phyloP scores from a whole-genome alignment of 2,797 vertebrate genomes.

The Alectoris magna region DNA sequence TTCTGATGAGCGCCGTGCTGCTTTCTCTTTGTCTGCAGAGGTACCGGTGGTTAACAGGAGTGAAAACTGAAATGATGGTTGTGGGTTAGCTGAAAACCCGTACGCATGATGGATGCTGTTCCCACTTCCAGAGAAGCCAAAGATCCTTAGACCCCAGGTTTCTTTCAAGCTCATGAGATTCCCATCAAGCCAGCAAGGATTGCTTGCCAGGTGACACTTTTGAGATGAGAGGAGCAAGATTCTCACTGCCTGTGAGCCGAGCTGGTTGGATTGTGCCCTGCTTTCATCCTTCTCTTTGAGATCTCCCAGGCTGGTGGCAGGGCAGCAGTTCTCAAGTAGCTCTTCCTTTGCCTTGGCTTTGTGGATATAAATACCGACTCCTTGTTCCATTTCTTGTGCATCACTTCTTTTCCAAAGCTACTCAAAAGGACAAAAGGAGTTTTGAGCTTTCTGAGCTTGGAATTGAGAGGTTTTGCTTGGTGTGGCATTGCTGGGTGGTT shows the following conservation, averaged over 20 bases:
- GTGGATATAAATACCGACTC: slow-evolving; percentile 28
- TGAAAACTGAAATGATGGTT: neutral
- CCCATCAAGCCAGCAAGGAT: neutral
- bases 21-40: neutral
- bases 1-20: neutral
- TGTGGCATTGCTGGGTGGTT: neutral
- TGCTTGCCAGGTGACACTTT: neutral
- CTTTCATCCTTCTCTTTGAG: slow-evolving; percentile 18
- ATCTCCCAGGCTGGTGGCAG: slow-evolving; percentile 1
- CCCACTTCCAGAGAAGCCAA: neutral
- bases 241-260: neutral
- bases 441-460: slow-evolving; percentile 7
- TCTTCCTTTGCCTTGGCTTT: slow-evolving; percentile 27
- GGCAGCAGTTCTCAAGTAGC: neutral
- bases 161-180: neutral
- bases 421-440: slow-evolving; percentile 39
- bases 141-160: neutral
- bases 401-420: slow-evolving; percentile 8
- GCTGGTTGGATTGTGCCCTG: neutral
- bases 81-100: neutral
- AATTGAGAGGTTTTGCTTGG: slow-evolving; percentile 11
- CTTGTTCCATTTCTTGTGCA: neutral
- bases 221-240: neutral
- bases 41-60: neutral
- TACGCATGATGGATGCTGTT: neutral